These are phyloP conservation scores for Mactra quadrangularis DNA, from an alignment of 1,140 invertebrate species.

Conservation along the genomic window DNA sequence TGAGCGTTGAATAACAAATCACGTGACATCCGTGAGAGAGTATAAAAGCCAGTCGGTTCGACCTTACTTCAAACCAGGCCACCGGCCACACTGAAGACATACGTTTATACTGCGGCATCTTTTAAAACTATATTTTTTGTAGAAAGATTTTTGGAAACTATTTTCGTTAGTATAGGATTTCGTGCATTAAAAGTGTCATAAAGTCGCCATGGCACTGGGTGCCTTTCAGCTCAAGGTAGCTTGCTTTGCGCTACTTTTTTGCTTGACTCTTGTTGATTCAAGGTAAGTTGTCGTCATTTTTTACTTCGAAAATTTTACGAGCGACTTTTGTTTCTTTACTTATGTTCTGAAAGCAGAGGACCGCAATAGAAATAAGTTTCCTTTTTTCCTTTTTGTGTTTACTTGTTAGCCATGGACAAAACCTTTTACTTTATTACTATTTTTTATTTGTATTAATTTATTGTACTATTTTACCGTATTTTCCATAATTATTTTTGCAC, in stretches of 20 bases:
- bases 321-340: no score
- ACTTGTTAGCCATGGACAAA: no score
- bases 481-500: no score
- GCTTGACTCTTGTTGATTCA: conserved; percentile 43
- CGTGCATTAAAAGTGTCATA: not conserved
- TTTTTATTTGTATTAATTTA: no score
- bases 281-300: conserved; percentile 46
- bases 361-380: no score
- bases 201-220: conserved; percentile 47
- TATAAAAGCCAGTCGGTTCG: conserved; percentile 26
- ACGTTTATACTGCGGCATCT: not conserved
- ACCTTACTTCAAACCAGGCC: conserved; percentile 16
- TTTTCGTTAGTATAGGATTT: conserved; percentile 15
- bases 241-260: conserved; percentile 38
- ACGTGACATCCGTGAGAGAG: conserved; percentile 1
- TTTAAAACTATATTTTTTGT: not conserved
- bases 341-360: no score
- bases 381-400: no score
- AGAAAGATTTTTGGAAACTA: not conserved
- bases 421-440: no score
- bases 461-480: no score
- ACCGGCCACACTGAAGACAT: not conserved
- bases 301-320: no score
- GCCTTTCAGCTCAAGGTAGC: conserved; percentile 35
- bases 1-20: conserved; percentile 13